These are phyloP conservation scores for Phasia obesa DNA, from an alignment of 2,888 invertebrate species.

Conservation along the genomic window DNA sequence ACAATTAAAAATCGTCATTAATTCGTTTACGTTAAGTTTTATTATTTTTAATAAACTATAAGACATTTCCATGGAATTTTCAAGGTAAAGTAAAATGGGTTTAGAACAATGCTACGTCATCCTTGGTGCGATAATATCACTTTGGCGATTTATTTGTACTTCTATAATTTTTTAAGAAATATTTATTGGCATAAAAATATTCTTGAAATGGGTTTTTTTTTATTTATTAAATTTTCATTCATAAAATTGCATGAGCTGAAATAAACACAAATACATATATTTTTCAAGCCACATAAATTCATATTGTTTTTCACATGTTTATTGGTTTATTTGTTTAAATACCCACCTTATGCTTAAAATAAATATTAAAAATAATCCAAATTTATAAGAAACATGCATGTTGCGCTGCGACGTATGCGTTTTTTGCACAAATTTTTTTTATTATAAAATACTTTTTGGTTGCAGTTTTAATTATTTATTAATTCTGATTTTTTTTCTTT, in stretches of 20 bases:
- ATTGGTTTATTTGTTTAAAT: background rate
- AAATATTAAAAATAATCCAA: conserved; percentile 81
- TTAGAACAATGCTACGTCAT: too few species aligned
- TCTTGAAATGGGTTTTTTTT: background rate
- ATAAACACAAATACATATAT: background rate
- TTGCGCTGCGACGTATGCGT: conserved; percentile 29
- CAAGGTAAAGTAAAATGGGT: too few species aligned
- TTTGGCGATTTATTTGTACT: too few species aligned
- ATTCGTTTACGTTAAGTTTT: too few species aligned
- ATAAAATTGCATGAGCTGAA: background rate
- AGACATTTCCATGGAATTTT: too few species aligned
- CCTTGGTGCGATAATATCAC: too few species aligned
- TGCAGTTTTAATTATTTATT: conserved; percentile 61
- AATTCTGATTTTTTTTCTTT: conserved; percentile 4
- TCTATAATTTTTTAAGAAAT: background rate
- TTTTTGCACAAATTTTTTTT: conserved; percentile 44
- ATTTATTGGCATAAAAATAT: background rate
- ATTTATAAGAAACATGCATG: conserved; percentile 81
- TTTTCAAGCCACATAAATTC: background rate
- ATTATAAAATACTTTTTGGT: conserved; percentile 61
- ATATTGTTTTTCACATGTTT: background rate
- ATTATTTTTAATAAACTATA: too few species aligned
- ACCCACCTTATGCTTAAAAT: conserved; percentile 80
- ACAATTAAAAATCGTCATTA: too few species aligned
- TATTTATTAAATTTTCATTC: too few species aligned